A percentile compares a stretch with the other conserved stretches of the same genome.
Evolutionary conservation across 2,888 invertebrate species (phyloP).

Genomic region (Crioceris asparagi): DNA sequence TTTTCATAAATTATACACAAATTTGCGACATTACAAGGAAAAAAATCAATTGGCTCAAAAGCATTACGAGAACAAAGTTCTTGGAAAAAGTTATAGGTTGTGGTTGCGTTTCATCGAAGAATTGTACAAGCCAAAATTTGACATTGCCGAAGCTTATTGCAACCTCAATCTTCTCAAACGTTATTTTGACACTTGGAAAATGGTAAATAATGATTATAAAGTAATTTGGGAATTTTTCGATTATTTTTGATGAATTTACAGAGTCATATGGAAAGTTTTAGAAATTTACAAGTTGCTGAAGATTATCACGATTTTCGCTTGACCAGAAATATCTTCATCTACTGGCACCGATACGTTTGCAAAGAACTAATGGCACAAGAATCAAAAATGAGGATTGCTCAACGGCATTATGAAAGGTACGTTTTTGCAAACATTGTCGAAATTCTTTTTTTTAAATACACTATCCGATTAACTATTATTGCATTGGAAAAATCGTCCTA

Average conservation of each 20-base stretch:
- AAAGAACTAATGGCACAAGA: constrained; percentile 23
- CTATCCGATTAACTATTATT: too few species aligned
- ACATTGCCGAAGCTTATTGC: constrained; percentile 47
- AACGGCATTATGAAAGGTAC: constrained; percentile 42
- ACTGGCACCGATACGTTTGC: constrained; percentile 29
- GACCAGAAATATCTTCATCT: constrained; percentile 26
- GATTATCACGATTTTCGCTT: constrained; percentile 54
- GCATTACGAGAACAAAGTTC: constrained; percentile 24
- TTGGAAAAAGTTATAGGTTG: constrained; percentile 17
- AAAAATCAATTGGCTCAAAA: constrained; percentile 28
- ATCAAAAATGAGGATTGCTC: constrained; percentile 33
- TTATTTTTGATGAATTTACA: constrained; percentile 26
- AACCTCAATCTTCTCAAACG: constrained; percentile 40
- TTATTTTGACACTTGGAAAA: constrained; percentile 41
- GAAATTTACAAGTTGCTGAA: constrained; percentile 57
- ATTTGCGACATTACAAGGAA: constrained; percentile 30
- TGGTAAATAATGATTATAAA: constrained; percentile 30
- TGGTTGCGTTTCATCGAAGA: constrained; percentile 24
- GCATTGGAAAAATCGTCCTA: too few species aligned
- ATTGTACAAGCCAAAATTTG: constrained; percentile 38
- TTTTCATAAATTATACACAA: constrained; percentile 34
- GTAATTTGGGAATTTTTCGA: background rate
- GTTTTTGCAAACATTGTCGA: background rate
- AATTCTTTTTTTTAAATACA: too few species aligned
- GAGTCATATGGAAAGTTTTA: constrained; percentile 39